Evolutionary conservation across 1,140 invertebrate genomes (phyloP), one percentile per base, ranked within the genome.

Genomic region (Homalodisca vitripennis): DNA sequence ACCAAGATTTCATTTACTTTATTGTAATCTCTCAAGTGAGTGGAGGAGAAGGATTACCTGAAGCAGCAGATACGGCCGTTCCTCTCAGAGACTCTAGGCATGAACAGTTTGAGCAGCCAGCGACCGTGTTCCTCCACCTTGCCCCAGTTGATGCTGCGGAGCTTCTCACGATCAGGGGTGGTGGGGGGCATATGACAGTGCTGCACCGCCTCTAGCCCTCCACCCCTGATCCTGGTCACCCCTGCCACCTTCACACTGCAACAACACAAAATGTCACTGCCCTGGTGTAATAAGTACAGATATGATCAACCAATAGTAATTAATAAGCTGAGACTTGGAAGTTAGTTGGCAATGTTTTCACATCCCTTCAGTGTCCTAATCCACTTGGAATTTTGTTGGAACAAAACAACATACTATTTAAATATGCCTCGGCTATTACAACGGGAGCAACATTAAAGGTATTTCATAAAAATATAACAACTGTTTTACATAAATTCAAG

Each of bases 61-160:
- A 92, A 92, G 73, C 92, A 94, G 79, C 92, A 94, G 73, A 95
- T 93, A 3, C 88, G 88, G 13, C 93, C 93, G 77, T 94, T 94
- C 68, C 92, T 81, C 76, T 95, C 92, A 0, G 89, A 89, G 17
- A 94, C 84, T 71, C 89, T 82, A 0, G 91, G 90, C 51, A 93
- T 77, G 71, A 84, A 83, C 17, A 93, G 76, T 72, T 89, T 88
- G 66, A 93, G 88, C 55, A 92, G 80, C 78, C 88, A 89, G 73
- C 83, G 84, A 22, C 85, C 87, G 55, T 84, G 83, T 63, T 86
- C 80, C 46, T 85, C 83, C 48, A 91, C 82, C 79, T 91, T 92
- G 20, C 84, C 82, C 92, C 92, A 94, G 22, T 82, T 82, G 1
- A 89, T 84, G 22, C 83, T 79, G 26, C 85, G 80, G 32, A 91